Base-by-base conservation (phyloP, 2,888 invertebrate species). In the Phalera bucephala region DNA sequence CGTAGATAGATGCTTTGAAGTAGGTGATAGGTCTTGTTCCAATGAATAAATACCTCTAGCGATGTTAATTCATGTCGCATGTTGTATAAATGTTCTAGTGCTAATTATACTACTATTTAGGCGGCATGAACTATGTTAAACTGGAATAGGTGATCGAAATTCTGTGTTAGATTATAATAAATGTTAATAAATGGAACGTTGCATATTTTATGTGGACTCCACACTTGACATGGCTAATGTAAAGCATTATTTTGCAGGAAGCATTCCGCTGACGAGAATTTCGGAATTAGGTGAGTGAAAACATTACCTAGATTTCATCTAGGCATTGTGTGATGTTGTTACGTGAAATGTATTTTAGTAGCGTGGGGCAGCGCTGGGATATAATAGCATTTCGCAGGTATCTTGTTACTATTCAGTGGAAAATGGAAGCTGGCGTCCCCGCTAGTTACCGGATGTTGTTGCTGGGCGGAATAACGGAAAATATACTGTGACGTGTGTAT, bases 231-330 rank as follows among this genome's bases (percentile, higher is more conserved):
- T n/a, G n/a, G n/a, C n/a, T n/a, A n/a, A n/a, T n/a, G n/a, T n/a
- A n/a, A n/a, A n/a, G n/a, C n/a, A n/a, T n/a, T n/a, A 14, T 45
- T 52, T 86, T 81, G 32, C 80, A 90, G 90, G 90, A 82, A 90
- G 90, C 80, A 90, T 90, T 79, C 91, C 90, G 38, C 74, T 90
- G 80, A 91, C 90, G 81, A 85, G 90, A 85, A 91, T 89, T 88
- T 91, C 88, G 83, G 91, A 90, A 79, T 85, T 91, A 82, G 90
- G 90, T 90, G 54, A 78, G 78, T 65, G 26, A 13, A 15, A 7
- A n/a, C 22, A 22, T 22, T n/a, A 9, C 45, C 20, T 30, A 38
- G 12, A 23, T 33, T 37, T 11, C 12, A 3, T 12, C 7, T 6
- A 8, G 12, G 11, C 8, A 5, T 3, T 3, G 17, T 21, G 7